Percentiles rank a stretch among this genome's conserved stretches.
Evolutionary conservation across 2,888 invertebrate species (phyloP).

Genomic region (Corbicula japonica): DNA sequence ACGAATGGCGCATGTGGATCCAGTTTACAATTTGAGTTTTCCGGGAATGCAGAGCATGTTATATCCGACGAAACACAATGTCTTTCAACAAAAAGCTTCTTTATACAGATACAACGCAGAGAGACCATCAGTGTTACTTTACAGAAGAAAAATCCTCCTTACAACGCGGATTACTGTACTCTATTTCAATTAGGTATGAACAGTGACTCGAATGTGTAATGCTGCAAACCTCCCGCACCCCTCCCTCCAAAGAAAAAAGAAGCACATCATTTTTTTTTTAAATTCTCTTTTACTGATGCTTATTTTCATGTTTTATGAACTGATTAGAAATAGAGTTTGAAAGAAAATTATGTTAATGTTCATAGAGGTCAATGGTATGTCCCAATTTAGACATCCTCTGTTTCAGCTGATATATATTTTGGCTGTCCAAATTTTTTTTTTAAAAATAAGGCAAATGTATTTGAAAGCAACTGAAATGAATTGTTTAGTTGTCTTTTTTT

Average conservation of each 20-base stretch:
- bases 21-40: not conserved
- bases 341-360: not conserved
- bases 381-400: no score
- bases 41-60: not conserved
- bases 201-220: no score
- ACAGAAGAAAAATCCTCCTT: conserved; percentile 15
- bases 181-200: conserved; percentile 8
- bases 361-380: not conserved
- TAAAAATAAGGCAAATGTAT: no score
- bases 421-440: no score
- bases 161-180: conserved; percentile 18
- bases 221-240: no score
- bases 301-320: not conserved
- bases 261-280: not conserved
- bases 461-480: no score
- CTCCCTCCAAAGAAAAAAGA: not conserved
- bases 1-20: conserved; percentile 9
- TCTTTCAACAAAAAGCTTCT: not conserved
- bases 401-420: no score
- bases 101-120: not conserved
- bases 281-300: not conserved
- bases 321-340: not conserved
- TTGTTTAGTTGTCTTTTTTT: no score
- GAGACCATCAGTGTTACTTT: not conserved
- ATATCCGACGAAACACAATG: conserved; percentile 1